A percentile compares a stretch with the other conserved stretches of the same genome.
Conservation (phyloP, 2,797 vertebrate species). For the Melanotaenia trifasciata region DNA sequence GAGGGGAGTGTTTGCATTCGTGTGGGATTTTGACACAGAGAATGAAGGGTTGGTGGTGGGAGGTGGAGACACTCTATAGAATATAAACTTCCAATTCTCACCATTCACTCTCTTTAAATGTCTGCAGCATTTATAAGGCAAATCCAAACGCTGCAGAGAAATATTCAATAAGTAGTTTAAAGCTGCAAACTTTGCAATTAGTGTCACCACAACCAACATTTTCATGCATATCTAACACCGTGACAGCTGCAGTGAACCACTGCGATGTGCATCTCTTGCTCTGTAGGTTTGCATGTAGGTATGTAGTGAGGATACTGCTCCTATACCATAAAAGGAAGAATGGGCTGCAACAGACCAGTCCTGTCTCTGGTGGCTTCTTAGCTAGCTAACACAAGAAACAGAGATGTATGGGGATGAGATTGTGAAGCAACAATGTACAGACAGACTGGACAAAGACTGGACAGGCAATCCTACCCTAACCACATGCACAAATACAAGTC, state of each 20-base stretch:
- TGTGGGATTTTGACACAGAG: slow-evolving; percentile 58
- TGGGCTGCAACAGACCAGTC: slow-evolving; percentile 66
- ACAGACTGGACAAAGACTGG: slow-evolving; percentile 28
- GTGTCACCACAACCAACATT: slow-evolving; percentile 30
- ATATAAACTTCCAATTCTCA: slow-evolving; percentile 28
- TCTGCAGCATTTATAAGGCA: slow-evolving; percentile 7
- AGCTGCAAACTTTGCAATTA: slow-evolving; percentile 18
- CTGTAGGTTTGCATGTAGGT: slow-evolving; percentile 15
- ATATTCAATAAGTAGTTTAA: neutral
- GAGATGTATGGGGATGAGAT: slow-evolving; percentile 46
- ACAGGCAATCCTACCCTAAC: slow-evolving; percentile 33
- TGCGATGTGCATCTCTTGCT: slow-evolving; percentile 59
- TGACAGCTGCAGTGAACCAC: slow-evolving; percentile 51
- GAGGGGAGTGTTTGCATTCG: slow-evolving; percentile 65
- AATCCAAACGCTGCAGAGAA: slow-evolving; percentile 11
- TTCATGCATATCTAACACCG: slow-evolving; percentile 32
- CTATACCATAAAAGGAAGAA: slow-evolving; percentile 79
- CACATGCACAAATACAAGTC: slow-evolving; percentile 37
- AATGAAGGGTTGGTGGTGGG: neutral
- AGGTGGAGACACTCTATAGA: neutral
- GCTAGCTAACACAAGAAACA: slow-evolving; percentile 55
- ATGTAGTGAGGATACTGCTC: slow-evolving; percentile 41
- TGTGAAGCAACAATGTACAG: slow-evolving; percentile 43
- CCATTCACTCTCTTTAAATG: slow-evolving; percentile 1
- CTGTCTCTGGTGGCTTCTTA: slow-evolving; percentile 61